Evolutionary conservation across 2,888 invertebrate genomes (phyloP).

Genomic region (Aphodius granarius): DNA sequence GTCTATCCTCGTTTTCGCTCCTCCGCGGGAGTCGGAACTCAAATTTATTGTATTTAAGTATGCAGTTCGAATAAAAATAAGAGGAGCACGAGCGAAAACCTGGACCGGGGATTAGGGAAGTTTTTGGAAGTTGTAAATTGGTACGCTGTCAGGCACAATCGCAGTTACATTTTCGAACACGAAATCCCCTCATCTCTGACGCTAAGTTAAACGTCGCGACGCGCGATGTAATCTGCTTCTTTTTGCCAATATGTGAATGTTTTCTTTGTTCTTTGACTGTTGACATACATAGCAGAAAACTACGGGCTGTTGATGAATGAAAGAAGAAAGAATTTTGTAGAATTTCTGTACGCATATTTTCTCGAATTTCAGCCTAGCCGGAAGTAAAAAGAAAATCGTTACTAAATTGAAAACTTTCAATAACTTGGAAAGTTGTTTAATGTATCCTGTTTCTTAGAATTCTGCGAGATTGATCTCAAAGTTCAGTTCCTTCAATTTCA

Average conservation of each 20-base stretch:
- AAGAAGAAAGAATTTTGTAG: too few species aligned
- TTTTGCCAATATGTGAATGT: neutral
- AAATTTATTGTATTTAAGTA: constrained; percentile 19
- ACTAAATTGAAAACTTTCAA: neutral
- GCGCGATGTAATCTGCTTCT: neutral
- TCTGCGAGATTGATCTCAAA: too few species aligned
- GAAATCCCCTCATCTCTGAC: neutral
- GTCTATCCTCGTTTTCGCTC: neutral
- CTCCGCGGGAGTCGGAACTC: neutral
- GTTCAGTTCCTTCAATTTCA: neutral
- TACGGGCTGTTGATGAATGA: too few species aligned
- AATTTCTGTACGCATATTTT: too few species aligned
- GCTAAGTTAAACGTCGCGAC: neutral
- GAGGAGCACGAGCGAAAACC: neutral
- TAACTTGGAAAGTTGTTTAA: neutral
- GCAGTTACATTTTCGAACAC: neutral
- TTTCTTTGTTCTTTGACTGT: too few species aligned
- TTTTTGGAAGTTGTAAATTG: constrained; percentile 7
- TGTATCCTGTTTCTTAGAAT: too few species aligned
- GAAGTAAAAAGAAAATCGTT: too few species aligned
- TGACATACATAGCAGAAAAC: too few species aligned
- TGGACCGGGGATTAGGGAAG: neutral
- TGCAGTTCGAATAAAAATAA: constrained; percentile 13
- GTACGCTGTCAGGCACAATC: constrained; percentile 12
- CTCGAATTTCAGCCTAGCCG: too few species aligned